A percentile compares a stretch with the other conserved stretches of the same genome.
phyloP scores from a whole-genome alignment of 2,888 invertebrate genomes.

The Meteorus colon region DNA sequence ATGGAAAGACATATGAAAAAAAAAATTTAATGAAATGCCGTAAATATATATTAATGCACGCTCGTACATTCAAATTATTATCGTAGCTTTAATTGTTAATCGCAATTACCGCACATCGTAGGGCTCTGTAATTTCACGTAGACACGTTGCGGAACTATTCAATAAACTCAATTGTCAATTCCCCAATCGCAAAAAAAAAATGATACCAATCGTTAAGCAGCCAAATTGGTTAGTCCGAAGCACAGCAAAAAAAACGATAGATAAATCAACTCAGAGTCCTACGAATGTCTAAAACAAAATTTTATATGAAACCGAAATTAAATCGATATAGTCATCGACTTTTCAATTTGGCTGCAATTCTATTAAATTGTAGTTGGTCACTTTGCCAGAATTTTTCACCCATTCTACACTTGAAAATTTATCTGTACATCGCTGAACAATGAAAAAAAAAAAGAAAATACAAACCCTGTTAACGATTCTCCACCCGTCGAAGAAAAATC shows the following conservation, averaged over 20 bases:
- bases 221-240: slow-evolving; percentile 3
- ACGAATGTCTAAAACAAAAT: slow-evolving; percentile 23
- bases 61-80: slow-evolving; percentile 70
- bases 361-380: not conserved
- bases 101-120: slow-evolving; percentile 71
- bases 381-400: not conserved
- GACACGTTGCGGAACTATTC: slow-evolving; percentile 40
- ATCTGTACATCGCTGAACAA: not conserved
- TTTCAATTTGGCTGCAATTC: slow-evolving; percentile 41
- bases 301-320: slow-evolving; percentile 1
- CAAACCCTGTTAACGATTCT: slow-evolving; percentile 29
- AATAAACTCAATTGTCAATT: slow-evolving; percentile 51
- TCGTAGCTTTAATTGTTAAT: slow-evolving; percentile 72
- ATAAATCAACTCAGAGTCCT: slow-evolving; percentile 6
- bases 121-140: slow-evolving; percentile 68
- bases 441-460: slow-evolving; percentile 11
- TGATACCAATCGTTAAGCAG: slow-evolving; percentile 22
- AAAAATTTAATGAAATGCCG: slow-evolving; percentile 57
- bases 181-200: slow-evolving; percentile 44
- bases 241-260: not conserved
- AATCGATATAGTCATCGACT: slow-evolving; percentile 9
- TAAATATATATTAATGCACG: slow-evolving; percentile 66
- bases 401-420: slow-evolving; percentile 6
- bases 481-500: slow-evolving; percentile 9
- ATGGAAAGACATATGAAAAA: slow-evolving; percentile 14